phyloP scores from a whole-genome alignment of 2,113 vertebrate genomes.

The Argyrosomus japonicus region DNA sequence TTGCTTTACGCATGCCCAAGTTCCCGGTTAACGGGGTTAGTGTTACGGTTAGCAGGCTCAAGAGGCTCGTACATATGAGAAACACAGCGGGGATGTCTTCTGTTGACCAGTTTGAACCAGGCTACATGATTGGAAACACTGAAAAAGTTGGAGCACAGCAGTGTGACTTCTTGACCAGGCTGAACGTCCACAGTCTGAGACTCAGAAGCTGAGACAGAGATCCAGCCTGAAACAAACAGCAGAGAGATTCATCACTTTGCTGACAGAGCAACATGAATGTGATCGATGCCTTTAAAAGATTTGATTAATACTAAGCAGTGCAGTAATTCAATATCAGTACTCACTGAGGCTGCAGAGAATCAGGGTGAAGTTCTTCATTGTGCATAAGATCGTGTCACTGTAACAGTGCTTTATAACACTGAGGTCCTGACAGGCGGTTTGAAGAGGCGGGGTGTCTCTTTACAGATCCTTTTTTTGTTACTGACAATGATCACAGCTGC shows the following conservation, averaged over 20 bases:
- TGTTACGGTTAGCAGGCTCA: too few relatives aligned
- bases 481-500: not conserved
- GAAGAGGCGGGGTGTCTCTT: not conserved
- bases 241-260: not conserved
- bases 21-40: too few relatives aligned
- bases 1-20: too few relatives aligned
- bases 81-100: not conserved
- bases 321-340: not conserved
- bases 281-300: not conserved
- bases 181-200: too few relatives aligned
- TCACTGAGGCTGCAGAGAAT: constrained; percentile 42
- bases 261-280: not conserved
- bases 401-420: not conserved
- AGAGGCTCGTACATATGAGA: not conserved
- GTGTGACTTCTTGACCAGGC: too few relatives aligned
- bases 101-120: too few relatives aligned
- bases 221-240: too few relatives aligned
- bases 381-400: not conserved
- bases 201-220: too few relatives aligned
- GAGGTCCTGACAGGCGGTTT: not conserved
- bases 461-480: not conserved
- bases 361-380: constrained; percentile 3
- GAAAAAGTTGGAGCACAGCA: too few relatives aligned
- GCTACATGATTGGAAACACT: too few relatives aligned
- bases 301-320: not conserved